These are phyloP conservation scores for Brachionus rubens DNA, from an alignment of 1,140 invertebrate species.

Conservation along the genomic window DNA sequence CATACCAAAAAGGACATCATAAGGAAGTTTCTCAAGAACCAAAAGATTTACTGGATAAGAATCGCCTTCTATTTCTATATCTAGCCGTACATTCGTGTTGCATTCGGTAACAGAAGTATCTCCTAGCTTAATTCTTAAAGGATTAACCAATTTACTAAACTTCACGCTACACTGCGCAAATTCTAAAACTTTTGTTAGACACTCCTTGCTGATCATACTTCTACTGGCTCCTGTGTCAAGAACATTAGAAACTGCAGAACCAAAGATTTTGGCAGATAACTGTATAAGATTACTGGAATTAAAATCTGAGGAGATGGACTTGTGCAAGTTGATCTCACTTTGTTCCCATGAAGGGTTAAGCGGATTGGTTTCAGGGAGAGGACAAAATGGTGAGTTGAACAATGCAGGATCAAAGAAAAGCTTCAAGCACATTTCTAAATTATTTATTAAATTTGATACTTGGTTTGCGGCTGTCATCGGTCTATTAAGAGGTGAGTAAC, in stretches of 20 bases:
- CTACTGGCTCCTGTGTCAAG: no score
- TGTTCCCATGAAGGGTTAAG: no score
- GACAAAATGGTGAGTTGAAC: neutral
- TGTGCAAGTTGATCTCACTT: no score
- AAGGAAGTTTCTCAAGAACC: neutral
- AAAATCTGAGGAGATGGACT: no score
- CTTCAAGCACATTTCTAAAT: constrained; percentile 3
- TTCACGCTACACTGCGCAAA: neutral
- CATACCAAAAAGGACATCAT: constrained; percentile 21
- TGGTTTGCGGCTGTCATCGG: neutral
- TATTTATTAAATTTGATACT: constrained; percentile 1
- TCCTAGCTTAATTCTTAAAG: neutral
- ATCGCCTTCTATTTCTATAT: neutral
- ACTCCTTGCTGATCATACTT: no score
- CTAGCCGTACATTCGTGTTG: neutral
- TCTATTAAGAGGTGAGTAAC: no score
- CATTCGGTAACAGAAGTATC: neutral
- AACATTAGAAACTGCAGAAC: neutral
- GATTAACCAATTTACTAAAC: neutral
- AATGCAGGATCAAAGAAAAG: neutral
- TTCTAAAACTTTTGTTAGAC: no score
- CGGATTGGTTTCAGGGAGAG: neutral
- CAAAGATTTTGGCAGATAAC: neutral
- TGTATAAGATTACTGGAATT: neutral
- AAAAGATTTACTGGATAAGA: constrained; percentile 14